phyloP scores from a whole-genome alignment of 1,140 invertebrate species.

The Ceratina japonica region DNA sequence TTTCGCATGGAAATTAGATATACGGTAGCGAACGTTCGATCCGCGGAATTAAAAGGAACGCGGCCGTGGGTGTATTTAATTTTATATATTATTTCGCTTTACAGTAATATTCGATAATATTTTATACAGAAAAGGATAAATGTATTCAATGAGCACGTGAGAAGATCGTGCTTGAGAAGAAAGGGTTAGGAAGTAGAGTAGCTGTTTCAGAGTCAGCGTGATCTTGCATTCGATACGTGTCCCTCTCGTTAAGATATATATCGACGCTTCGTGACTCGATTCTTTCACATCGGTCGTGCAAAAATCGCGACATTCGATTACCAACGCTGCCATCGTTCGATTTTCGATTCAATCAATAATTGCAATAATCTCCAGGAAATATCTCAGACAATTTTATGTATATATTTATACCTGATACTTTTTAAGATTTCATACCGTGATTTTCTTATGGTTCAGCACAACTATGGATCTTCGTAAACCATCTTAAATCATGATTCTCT shows the following conservation, averaged over 20 bases:
- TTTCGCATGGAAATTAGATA: not conserved
- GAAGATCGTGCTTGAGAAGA: not conserved
- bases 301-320: constrained; percentile 22
- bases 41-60: constrained; percentile 1
- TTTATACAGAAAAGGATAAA: no score
- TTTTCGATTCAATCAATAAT: constrained; percentile 23
- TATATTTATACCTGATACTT: no score
- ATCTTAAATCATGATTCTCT: constrained; percentile 10
- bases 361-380: constrained; percentile 13
- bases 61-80: not conserved
- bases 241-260: not conserved
- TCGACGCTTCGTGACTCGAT: constrained; percentile 20
- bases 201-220: not conserved
- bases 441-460: no score
- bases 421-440: no score
- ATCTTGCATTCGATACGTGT: constrained; percentile 31
- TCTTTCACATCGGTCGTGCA: constrained; percentile 18
- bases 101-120: no score
- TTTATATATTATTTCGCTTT: no score
- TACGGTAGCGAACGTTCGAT: no score
- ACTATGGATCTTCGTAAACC: not conserved
- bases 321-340: constrained; percentile 5
- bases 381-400: not conserved
- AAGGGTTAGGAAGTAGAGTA: not conserved
- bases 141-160: not conserved